Conservation (phyloP, 1,140 invertebrate genomes). For the Ips typographus region DNA sequence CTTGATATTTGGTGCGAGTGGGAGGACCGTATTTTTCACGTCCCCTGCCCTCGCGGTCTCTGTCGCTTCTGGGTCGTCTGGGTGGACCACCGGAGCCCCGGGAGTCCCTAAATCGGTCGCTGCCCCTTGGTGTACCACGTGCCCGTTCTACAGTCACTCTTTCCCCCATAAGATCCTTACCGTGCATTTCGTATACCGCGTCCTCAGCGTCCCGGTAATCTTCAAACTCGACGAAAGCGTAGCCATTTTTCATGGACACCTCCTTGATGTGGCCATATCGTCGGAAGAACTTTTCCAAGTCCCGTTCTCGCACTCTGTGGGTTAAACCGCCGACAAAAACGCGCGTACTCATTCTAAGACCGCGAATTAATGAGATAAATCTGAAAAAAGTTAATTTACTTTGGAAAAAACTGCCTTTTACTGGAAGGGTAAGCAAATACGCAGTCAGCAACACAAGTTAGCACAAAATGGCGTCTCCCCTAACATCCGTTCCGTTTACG, state of each 20-base stretch:
- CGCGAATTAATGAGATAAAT: no score
- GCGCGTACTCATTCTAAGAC: slow-evolving; percentile 68
- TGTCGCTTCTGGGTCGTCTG: slow-evolving; percentile 22
- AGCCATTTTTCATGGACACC: slow-evolving; percentile 97
- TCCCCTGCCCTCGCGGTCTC: slow-evolving; percentile 11
- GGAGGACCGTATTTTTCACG: slow-evolving; percentile 87
- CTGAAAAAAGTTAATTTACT: no score
- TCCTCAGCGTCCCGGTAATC: slow-evolving; percentile 98
- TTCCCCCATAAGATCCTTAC: slow-evolving; percentile 93
- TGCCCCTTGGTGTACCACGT: slow-evolving; percentile 71
- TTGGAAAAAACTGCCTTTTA: no score
- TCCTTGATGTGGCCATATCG: slow-evolving; percentile 95
- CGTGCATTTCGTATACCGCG: slow-evolving; percentile 97
- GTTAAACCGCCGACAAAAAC: slow-evolving; percentile 95
- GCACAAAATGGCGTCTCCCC: no score
- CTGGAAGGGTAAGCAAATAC: no score
- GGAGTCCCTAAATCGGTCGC: slow-evolving; percentile 48
- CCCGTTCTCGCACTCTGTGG: slow-evolving; percentile 92
- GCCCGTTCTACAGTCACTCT: slow-evolving; percentile 84
- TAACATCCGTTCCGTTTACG: no score
- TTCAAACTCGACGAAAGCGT: slow-evolving; percentile 95
- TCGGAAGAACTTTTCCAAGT: slow-evolving; percentile 97
- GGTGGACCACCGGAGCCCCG: slow-evolving; percentile 36
- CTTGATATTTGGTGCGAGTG: slow-evolving; percentile 92
- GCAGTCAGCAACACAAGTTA: no score